A percentile compares a stretch with the other conserved stretches of the same genome.
These are phyloP conservation scores for Nycticebus coucang DNA, from an alignment of 2,113 vertebrate species.

Conservation along the genomic window DNA sequence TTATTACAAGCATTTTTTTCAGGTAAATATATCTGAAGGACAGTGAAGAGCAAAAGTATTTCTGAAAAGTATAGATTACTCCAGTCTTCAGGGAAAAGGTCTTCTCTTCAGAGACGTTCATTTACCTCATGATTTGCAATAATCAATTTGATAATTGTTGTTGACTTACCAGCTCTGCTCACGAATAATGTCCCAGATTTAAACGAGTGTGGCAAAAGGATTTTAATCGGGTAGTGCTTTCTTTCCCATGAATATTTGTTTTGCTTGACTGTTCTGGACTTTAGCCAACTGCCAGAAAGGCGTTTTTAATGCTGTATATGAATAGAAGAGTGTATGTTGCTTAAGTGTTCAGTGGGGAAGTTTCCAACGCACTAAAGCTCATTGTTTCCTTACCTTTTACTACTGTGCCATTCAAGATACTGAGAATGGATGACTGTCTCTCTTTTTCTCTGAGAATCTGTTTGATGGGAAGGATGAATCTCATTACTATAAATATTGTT, in stretches of 20 bases:
- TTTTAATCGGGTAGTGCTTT: constrained; percentile 69
- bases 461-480: constrained; percentile 63
- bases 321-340: not conserved
- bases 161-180: constrained; percentile 60
- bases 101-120: constrained; percentile 13
- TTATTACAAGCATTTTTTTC: not conserved
- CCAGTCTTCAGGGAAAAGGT: not conserved
- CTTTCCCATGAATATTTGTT: constrained; percentile 69
- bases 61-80: not conserved
- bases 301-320: not conserved
- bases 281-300: constrained; percentile 55
- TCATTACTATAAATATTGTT: constrained; percentile 71
- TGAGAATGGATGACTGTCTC: constrained; percentile 29
- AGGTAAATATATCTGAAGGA: not conserved
- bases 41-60: not conserved
- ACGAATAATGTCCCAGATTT: constrained; percentile 56
- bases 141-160: constrained; percentile 69
- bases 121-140: constrained; percentile 46
- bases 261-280: constrained; percentile 71
- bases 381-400: constrained; percentile 35
- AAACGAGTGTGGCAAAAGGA: constrained; percentile 51
- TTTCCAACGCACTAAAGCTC: constrained; percentile 34
- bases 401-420: not conserved
- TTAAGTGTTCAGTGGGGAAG: not conserved
- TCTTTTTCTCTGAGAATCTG: constrained; percentile 33